These are phyloP conservation scores for Bolinopsis microptera DNA, from an alignment of 37 sponge, comb jelly and placozoan genomes.

Conservation along the genomic window DNA sequence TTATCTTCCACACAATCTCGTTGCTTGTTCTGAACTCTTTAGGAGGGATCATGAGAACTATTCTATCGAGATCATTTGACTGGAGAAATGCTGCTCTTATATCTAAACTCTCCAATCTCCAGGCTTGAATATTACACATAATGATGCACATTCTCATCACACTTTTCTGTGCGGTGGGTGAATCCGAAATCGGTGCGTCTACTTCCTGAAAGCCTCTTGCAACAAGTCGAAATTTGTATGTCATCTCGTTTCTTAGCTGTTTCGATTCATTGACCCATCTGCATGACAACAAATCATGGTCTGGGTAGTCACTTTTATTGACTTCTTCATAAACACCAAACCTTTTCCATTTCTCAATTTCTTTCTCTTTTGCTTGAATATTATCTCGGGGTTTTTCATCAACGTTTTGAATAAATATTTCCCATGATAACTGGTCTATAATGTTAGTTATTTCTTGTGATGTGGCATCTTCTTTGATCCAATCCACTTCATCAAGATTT, in stretches of 20 bases:
- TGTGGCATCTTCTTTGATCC: background rate
- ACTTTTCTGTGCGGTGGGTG: conserved; percentile 36
- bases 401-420: background rate
- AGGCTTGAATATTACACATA: too few species aligned
- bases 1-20: background rate
- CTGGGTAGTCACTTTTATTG: background rate
- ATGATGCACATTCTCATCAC: too few species aligned
- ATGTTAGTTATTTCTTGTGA: background rate
- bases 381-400: background rate
- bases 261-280: background rate
- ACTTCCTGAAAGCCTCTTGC: conserved; percentile 13
- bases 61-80: too few species aligned
- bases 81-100: too few species aligned
- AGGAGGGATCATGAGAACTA: too few species aligned
- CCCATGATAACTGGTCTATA: background rate
- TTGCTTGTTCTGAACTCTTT: too few species aligned
- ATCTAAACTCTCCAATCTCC: too few species aligned
- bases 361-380: background rate
- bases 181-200: background rate
- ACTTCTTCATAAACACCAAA: background rate
- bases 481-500: conserved; percentile 22
- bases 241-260: background rate
- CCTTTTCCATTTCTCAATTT: background rate
- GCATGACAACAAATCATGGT: background rate
- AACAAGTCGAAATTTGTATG: background rate